Percentiles rank a stretch among this genome's conserved stretches.
Evolutionary conservation across 2,888 invertebrate genomes (phyloP).

Genomic region (Perdita meconis): DNA sequence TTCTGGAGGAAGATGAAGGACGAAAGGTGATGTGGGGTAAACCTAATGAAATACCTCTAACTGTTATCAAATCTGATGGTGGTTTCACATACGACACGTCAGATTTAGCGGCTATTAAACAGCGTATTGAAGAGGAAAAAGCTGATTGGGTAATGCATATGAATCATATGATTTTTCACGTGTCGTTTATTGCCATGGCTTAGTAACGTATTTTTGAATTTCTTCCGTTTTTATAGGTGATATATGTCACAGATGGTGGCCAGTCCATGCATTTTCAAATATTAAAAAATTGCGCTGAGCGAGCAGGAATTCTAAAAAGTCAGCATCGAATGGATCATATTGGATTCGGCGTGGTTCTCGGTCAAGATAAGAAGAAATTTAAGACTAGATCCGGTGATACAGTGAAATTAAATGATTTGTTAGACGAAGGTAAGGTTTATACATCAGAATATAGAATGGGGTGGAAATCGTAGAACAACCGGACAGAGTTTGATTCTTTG

Average conservation of each 20-base stretch:
- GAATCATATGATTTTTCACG: not conserved
- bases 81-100: conserved; percentile 99
- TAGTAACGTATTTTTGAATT: conserved; percentile 86
- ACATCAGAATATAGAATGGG: no score
- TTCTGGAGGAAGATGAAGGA: conserved; percentile 92
- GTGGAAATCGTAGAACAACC: no score
- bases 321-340: conserved; percentile 94
- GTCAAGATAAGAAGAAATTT: conserved; percentile 99
- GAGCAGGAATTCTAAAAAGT: conserved; percentile 89
- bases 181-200: no score
- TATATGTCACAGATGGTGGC: conserved; percentile 94
- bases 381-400: conserved; percentile 99
- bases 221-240: conserved; percentile 70
- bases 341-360: conserved; percentile 98
- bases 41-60: conserved; percentile 92
- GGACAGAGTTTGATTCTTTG: no score
- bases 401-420: conserved; percentile 92
- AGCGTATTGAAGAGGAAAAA: conserved; percentile 93
- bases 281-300: conserved; percentile 92
- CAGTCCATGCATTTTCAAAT: conserved; percentile 92
- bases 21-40: conserved; percentile 93
- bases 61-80: conserved; percentile 98
- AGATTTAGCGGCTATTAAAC: conserved; percentile 96
- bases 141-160: conserved; percentile 90
- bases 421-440: conserved; percentile 91